A percentile compares a stretch with the other conserved stretches of the same genome.
Conservation (phyloP, 2,113 vertebrate genomes). For the Takifugu bimaculatus region DNA sequence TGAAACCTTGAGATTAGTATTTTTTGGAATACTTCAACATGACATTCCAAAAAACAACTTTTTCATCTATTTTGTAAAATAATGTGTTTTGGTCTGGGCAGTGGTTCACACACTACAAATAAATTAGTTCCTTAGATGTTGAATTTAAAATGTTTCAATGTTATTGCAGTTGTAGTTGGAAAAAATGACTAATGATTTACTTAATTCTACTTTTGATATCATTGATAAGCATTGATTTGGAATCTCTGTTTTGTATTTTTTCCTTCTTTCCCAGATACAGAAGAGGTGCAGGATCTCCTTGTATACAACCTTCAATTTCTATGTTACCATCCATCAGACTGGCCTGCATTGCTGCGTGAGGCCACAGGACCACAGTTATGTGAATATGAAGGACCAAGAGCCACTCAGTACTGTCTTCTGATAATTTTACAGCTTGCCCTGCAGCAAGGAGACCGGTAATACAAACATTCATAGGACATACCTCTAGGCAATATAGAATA, state of each 20-base stretch:
- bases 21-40: too few relatives aligned
- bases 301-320: constrained; percentile 77
- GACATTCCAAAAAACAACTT: too few relatives aligned
- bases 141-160: too few relatives aligned
- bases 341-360: constrained; percentile 78
- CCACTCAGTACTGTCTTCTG: constrained; percentile 80
- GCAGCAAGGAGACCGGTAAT: constrained; percentile 83
- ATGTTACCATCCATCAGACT: constrained; percentile 77
- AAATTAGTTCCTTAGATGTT: too few relatives aligned
- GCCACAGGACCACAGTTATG: constrained; percentile 62
- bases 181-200: not conserved
- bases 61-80: too few relatives aligned
- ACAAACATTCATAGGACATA: not conserved
- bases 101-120: too few relatives aligned
- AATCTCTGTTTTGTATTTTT: constrained; percentile 9
- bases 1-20: too few relatives aligned
- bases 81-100: too few relatives aligned
- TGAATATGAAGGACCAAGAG: constrained; percentile 70
- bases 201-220: not conserved
- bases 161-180: not conserved
- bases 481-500: too few relatives aligned
- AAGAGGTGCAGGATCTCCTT: constrained; percentile 78
- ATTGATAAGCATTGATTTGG: not conserved
- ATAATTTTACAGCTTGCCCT: constrained; percentile 80
- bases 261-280: constrained; percentile 47